Evolutionary conservation across 2,797 vertebrate genomes (phyloP), one percentile per base, ranked within the genome.

Genomic region (Halcyon leucocephala): DNA sequence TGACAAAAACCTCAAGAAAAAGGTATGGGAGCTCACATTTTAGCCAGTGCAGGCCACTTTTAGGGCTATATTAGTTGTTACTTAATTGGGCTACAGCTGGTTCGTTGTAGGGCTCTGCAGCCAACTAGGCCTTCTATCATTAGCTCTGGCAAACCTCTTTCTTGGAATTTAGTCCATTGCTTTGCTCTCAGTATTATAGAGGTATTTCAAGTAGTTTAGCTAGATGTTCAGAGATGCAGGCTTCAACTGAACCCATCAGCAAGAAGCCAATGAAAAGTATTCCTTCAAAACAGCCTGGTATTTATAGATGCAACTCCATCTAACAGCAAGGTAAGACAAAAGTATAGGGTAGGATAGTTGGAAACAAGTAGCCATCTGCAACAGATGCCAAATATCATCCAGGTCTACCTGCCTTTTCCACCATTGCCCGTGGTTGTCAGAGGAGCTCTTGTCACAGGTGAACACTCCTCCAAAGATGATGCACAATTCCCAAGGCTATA

Each of bases 321-420:
- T 82, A 62, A 35, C 9, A 72, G 14, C 1, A 2, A 15, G 9
- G 26, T 62, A 73, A 73, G 35, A 66, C 52, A 61, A 72, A 33
- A 17, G 16, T 22, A 22, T 2, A 26, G 44, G 16, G 9, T 31
- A 58, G 14, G 49, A 52, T 4, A 48, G 28, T 4, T 4, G 28
- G 22, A 79, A 60, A 24, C 39, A 87, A 64, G 39, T 12, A 35
- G 26, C 9, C 22, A 73, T 24, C 19, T 83, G 31, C 37, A 51
- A 42, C 37, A 44, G n/a, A 39, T 8, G 17, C 13, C 1, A 1
- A 70, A 74, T 19, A 14, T 31, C 4, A 0, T 44, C 17, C n/a
- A 55, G 5, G 12, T 31, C 46, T 44, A 42, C 21, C 22, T 2
- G 1, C 11, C 6, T 60, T 64, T 90, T 73, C 29, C 28, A 44